Percentiles rank a stretch among this genome's conserved stretches.
phyloP scores from a whole-genome alignment of 2,888 invertebrate species.

The Agelastica alni region DNA sequence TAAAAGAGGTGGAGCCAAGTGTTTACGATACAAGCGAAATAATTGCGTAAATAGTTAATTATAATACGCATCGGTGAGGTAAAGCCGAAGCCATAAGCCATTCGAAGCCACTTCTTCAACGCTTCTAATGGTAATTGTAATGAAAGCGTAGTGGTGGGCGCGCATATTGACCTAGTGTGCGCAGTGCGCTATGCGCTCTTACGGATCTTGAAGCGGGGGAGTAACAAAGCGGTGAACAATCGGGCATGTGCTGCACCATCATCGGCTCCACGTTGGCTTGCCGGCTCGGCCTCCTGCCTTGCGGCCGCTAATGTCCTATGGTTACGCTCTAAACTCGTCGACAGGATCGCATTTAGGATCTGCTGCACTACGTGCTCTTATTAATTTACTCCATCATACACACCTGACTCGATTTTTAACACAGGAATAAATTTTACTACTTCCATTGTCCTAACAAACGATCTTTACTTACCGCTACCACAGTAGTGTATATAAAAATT shows the following conservation, averaged over 20 bases:
- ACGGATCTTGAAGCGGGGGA: constrained; percentile 47
- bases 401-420: too few relatives aligned
- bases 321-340: constrained; percentile 28
- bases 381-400: too few relatives aligned
- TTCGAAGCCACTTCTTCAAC: constrained; percentile 13
- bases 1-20: constrained; percentile 31
- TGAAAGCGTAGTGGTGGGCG: constrained; percentile 40
- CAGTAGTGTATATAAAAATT: too few relatives aligned
- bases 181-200: constrained; percentile 50
- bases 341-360: constrained; percentile 20
- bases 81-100: constrained; percentile 22
- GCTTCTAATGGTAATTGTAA: constrained; percentile 31
- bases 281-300: constrained; percentile 43
- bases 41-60: constrained; percentile 33
- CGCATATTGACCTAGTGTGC: constrained; percentile 50
- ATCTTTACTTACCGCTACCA: too few relatives aligned
- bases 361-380: not conserved
- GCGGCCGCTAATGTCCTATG: constrained; percentile 36
- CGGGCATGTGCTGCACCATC: constrained; percentile 44
- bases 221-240: constrained; percentile 44
- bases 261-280: constrained; percentile 40
- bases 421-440: too few relatives aligned
- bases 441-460: too few relatives aligned
- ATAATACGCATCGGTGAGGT: constrained; percentile 29
- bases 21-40: constrained; percentile 27